Evolutionary conservation across 2,888 invertebrate genomes (phyloP), one percentile per base, ranked within the genome.

Genomic region (Cataglyphis livida): DNA sequence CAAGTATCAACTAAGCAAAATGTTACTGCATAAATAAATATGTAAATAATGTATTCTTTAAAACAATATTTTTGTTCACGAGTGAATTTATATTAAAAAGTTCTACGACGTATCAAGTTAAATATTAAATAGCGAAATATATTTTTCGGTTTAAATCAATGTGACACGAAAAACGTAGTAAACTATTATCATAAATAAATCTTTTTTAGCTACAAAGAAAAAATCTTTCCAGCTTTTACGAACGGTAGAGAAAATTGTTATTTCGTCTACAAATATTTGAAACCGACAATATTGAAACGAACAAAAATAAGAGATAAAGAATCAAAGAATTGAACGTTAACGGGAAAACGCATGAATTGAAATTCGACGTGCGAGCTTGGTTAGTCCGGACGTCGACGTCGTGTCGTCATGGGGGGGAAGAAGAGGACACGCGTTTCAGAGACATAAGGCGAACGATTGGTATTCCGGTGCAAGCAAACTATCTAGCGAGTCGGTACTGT

Each of bases 301-400:
- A 76, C 21, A 18, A 15, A 18, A 7, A n/a, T 51, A 2, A n/a
- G 64, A 81, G 57, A 66, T 0, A 25, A 54, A 59, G 87, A 76
- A 81, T 79, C 6, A 68, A 41, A 10, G 41, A 15, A 57, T 32
- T 4, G 10, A 9, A 65, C 84, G 83, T 62, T 87, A 88, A 87
- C 88, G 88, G 89, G 78, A 76, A 70, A 68, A 62, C 41, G 18
- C 62, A 81, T 54, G 87, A 86, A 89, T 89, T 89, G 87, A 87
- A 81, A 89, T 89, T 89, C 89, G 88, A 59, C 81, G 79, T 62
- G 84, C 86, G 65, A 76, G 57, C 48, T 83, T 38, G 71, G 68
- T 65, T 32, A 51, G 18, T n/a, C 62, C 38, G 28, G 59, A 65
- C 59, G 28, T 54, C 51, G 74, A 65, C 59, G 70, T 76, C 81